Evolutionary conservation across 2,797 vertebrate species (phyloP).

Genomic region (Todus mexicanus): DNA sequence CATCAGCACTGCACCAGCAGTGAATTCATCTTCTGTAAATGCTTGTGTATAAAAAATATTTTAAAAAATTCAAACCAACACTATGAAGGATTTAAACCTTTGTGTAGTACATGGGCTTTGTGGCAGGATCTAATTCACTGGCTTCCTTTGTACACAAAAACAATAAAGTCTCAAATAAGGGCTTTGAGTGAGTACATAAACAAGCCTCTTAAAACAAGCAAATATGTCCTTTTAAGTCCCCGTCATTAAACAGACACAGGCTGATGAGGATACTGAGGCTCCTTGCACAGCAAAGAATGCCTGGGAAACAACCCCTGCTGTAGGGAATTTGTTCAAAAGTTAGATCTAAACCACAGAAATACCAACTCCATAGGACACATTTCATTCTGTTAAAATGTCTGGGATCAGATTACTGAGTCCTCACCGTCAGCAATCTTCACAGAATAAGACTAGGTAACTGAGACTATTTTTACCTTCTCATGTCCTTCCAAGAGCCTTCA

Average conservation of each 20-base stretch:
- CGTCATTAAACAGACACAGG: neutral
- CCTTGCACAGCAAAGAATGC: neutral
- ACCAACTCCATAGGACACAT: neutral
- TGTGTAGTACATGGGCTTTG: neutral
- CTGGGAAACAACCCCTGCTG: constrained; percentile 3
- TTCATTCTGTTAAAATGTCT: constrained; percentile 13
- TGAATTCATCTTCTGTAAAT: neutral
- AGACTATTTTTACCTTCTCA: constrained; percentile 11
- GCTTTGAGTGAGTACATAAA: neutral
- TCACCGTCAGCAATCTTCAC: neutral
- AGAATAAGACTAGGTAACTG: neutral
- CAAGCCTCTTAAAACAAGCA: neutral
- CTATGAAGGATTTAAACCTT: neutral
- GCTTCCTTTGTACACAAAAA: constrained; percentile 3
- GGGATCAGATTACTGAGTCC: constrained; percentile 29
- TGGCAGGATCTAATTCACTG: neutral
- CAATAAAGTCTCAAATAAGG: neutral
- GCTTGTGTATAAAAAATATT: neutral
- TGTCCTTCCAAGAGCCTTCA: constrained; percentile 46
- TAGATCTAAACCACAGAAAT: constrained; percentile 39
- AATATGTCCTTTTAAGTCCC: constrained; percentile 13
- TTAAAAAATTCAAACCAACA: neutral
- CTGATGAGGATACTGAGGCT: neutral
- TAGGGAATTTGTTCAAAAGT: constrained; percentile 31
- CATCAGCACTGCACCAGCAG: neutral